A percentile compares a stretch with the other conserved stretches of the same genome.
Conservation (phyloP, 2,888 invertebrate species). For the Timandra comae region DNA sequence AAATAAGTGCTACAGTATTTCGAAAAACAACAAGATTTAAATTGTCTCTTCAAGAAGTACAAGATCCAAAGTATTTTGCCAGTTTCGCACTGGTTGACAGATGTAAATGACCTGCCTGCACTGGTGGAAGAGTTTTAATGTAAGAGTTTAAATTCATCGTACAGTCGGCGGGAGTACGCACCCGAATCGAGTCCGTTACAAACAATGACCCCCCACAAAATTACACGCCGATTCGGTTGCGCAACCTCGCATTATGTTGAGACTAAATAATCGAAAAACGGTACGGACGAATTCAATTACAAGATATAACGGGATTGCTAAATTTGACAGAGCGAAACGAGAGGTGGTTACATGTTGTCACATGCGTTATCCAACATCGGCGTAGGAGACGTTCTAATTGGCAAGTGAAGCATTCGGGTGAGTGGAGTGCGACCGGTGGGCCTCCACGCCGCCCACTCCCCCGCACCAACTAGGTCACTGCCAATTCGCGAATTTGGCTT, state of each 20-base stretch:
- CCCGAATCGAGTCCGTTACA: constrained; percentile 51
- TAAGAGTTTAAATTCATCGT: constrained; percentile 69
- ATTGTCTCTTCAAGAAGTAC: constrained; percentile 3
- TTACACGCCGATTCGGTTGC: constrained; percentile 45
- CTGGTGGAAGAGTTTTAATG: constrained; percentile 39
- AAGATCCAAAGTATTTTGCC: constrained; percentile 8
- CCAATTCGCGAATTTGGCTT: constrained; percentile 47
- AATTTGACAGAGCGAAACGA: constrained; percentile 27
- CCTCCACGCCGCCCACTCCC: constrained; percentile 35
- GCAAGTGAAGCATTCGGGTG: constrained; percentile 30
- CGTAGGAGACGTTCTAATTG: constrained; percentile 35
- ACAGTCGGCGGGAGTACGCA: constrained; percentile 39
- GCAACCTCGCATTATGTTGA: constrained; percentile 38
- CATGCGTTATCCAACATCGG: constrained; percentile 27
- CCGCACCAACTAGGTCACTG: constrained; percentile 50
- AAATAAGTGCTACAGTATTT: constrained; percentile 2
- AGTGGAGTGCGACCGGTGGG: constrained; percentile 17
- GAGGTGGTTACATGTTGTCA: constrained; percentile 28
- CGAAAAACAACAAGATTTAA: constrained; percentile 11
- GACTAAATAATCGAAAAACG: constrained; percentile 42
- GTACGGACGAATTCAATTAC: constrained; percentile 26
- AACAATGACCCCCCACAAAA: constrained; percentile 57
- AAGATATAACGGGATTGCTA: constrained; percentile 32
- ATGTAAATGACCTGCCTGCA: constrained; percentile 43
- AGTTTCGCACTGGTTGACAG: constrained; percentile 23